A percentile compares a stretch with the other conserved stretches of the same genome.
These are phyloP conservation scores for Drosophila azteca DNA, from an alignment of 1,140 invertebrate species.

Conservation along the genomic window DNA sequence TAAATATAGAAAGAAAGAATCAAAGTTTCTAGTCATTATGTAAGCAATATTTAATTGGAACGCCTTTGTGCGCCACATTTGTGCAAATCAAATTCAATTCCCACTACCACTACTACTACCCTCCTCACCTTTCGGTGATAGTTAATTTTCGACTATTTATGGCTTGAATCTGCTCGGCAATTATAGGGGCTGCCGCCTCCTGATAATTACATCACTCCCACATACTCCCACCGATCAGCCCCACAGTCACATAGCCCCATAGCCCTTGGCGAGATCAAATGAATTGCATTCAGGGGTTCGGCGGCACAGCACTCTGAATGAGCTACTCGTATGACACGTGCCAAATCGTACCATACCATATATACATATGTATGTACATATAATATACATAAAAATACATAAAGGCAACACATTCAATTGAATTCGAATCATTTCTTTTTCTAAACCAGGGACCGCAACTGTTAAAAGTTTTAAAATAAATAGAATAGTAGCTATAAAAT, in stretches of 20 bases:
- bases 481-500: too few relatives aligned
- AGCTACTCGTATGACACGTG: conserved; percentile 1
- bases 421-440: too few relatives aligned
- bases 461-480: too few relatives aligned
- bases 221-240: too few relatives aligned
- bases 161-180: background rate
- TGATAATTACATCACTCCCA: too few relatives aligned
- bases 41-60: conserved; percentile 26
- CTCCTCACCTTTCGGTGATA: background rate
- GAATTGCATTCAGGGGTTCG: conserved; percentile 20
- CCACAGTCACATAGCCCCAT: background rate
- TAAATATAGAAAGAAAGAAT: background rate
- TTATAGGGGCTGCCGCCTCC: background rate
- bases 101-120: background rate
- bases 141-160: conserved; percentile 12
- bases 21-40: conserved; percentile 19
- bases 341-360: too few relatives aligned
- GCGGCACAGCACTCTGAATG: conserved; percentile 17
- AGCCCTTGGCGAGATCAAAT: conserved; percentile 17
- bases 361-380: too few relatives aligned
- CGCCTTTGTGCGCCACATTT: conserved; percentile 37
- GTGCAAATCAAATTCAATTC: conserved; percentile 27
- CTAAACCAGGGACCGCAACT: too few relatives aligned
- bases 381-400: too few relatives aligned
- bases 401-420: too few relatives aligned